phyloP scores from a whole-genome alignment of 1,140 invertebrate species.

The Euglossa dilemma region DNA sequence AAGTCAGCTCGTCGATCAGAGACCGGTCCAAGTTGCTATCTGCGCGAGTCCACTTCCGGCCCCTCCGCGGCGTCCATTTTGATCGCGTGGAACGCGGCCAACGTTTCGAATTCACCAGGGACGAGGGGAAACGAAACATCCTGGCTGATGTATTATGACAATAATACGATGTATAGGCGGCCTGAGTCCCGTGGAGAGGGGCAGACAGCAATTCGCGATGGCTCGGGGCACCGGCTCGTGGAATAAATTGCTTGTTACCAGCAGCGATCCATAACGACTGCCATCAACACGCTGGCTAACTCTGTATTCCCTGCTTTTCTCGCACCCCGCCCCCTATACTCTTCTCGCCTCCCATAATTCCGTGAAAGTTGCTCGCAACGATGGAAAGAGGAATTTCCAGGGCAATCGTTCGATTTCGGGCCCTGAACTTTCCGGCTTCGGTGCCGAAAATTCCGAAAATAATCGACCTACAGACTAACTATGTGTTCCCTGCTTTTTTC shows the following conservation, averaged over 20 bases:
- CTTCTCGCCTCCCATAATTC: neutral
- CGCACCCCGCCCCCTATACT: neutral
- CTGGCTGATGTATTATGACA: constrained; percentile 32
- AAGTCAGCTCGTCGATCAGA: too few relatives aligned
- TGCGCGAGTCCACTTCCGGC: neutral
- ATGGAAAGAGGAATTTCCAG: neutral
- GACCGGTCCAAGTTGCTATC: too few relatives aligned
- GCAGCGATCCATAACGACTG: constrained; percentile 30
- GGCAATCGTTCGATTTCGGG: too few relatives aligned
- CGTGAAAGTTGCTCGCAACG: neutral
- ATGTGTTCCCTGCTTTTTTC: too few relatives aligned
- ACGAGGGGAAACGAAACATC: neutral
- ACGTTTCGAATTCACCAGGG: neutral
- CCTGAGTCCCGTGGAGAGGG: neutral
- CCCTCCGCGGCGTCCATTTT: neutral
- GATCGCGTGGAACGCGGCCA: constrained; percentile 8
- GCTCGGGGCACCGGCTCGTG: constrained; percentile 26
- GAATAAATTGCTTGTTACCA: constrained; percentile 41
- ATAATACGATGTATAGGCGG: constrained; percentile 22
- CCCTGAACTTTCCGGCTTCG: too few relatives aligned
- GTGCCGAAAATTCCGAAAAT: too few relatives aligned
- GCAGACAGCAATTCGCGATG: constrained; percentile 19
- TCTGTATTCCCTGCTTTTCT: constrained; percentile 11
- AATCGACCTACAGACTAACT: too few relatives aligned
- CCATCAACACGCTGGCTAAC: constrained; percentile 9